phyloP scores from a whole-genome alignment of 2,888 invertebrate species.

The Pseudoips prasinana region DNA sequence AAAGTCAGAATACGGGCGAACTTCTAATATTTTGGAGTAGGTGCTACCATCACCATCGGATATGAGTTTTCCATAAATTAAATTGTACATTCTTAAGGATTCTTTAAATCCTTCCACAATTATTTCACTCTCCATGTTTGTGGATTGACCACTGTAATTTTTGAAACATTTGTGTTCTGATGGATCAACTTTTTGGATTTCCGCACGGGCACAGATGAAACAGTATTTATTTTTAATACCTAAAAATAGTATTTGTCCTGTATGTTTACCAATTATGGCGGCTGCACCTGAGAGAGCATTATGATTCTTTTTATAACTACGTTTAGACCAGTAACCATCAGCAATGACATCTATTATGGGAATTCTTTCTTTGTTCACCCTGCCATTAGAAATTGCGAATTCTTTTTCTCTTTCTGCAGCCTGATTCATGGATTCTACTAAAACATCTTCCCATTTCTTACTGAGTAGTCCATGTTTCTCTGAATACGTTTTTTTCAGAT shows the following conservation, averaged over 20 bases:
- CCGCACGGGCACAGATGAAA: background rate
- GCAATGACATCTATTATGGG: slow-evolving; percentile 4
- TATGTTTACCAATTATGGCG: slow-evolving; percentile 1
- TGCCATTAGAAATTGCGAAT: slow-evolving; percentile 2
- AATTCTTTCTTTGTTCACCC: slow-evolving; percentile 6
- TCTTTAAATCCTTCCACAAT: slow-evolving; percentile 6
- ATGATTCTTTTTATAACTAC: slow-evolving; percentile 1
- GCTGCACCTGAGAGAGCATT: slow-evolving; percentile 2
- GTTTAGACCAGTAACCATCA: background rate
- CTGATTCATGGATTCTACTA: background rate
- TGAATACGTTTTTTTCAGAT: background rate
- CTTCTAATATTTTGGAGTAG: no score
- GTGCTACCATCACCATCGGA: no score
- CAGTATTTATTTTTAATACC: slow-evolving; percentile 3
- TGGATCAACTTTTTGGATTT: background rate
- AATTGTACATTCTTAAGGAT: background rate
- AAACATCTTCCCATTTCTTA: background rate
- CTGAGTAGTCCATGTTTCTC: background rate
- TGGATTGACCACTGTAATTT: slow-evolving; percentile 3
- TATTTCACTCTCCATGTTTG: slow-evolving; percentile 6
- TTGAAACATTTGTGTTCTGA: slow-evolving; percentile 4
- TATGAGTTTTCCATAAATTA: no score
- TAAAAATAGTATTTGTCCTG: slow-evolving; percentile 1
- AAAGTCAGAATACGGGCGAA: no score
- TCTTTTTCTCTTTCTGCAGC: slow-evolving; percentile 4